phyloP scores from a whole-genome alignment of 2,797 vertebrate species.

The Pteropus rufus region DNA sequence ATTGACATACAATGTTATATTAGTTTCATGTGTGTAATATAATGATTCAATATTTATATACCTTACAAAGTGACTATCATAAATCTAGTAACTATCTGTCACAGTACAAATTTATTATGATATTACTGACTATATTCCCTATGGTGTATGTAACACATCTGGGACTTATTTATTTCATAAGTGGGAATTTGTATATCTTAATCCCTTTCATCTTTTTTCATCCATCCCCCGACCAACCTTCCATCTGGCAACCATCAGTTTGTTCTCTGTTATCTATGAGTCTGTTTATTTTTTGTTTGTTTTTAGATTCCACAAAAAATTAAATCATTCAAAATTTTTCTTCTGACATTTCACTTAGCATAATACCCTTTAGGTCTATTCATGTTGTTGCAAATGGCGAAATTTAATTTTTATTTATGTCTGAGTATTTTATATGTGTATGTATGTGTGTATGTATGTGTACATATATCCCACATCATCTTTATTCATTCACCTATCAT shows the following conservation, averaged over 20 bases:
- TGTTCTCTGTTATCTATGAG: not conserved
- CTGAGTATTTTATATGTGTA: too few relatives aligned
- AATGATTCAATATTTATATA: not conserved
- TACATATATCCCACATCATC: too few relatives aligned
- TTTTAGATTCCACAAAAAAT: too few relatives aligned
- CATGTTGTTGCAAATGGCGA: too few relatives aligned
- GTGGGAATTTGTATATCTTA: not conserved
- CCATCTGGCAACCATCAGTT: not conserved
- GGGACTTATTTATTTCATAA: not conserved
- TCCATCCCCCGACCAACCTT: not conserved
- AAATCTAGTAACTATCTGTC: not conserved
- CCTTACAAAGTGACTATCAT: not conserved
- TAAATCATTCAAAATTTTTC: too few relatives aligned
- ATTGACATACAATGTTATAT: not conserved
- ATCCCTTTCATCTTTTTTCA: not conserved
- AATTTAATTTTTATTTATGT: too few relatives aligned
- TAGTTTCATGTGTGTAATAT: not conserved
- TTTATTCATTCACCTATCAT: too few relatives aligned
- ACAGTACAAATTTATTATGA: not conserved
- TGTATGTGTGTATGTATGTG: too few relatives aligned
- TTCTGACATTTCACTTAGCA: too few relatives aligned
- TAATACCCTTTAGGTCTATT: too few relatives aligned
- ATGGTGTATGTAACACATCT: not conserved
- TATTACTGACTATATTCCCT: not conserved
- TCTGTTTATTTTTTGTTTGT: too few relatives aligned